These are phyloP conservation scores for Tychaedon coryphoeus DNA, from an alignment of 2,113 vertebrate species.

Conservation along the genomic window DNA sequence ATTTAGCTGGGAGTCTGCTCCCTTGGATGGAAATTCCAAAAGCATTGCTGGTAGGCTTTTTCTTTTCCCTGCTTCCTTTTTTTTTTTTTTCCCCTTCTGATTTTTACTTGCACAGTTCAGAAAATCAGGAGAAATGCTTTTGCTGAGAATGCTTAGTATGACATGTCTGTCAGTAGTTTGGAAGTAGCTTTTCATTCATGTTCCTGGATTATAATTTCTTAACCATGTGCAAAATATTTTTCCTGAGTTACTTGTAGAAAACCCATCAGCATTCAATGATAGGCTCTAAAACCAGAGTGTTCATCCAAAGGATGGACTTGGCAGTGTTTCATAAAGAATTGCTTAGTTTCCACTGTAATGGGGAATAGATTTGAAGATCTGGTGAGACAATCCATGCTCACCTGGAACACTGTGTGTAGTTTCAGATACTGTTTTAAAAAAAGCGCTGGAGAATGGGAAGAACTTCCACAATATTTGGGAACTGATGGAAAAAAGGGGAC, in stretches of 20 bases:
- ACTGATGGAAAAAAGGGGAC: background rate
- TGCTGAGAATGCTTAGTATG: background rate
- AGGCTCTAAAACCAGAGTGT: background rate
- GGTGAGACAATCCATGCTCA: background rate
- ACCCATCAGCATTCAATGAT: background rate
- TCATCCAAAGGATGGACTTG: background rate
- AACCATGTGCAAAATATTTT: background rate
- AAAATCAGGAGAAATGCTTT: background rate
- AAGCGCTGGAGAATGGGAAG: background rate
- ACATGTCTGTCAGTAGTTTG: background rate
- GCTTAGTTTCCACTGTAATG: background rate
- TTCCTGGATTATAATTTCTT: background rate
- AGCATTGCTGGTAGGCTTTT: background rate
- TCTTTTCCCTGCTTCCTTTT: too few species aligned
- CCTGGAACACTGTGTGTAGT: background rate
- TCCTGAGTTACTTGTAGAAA: background rate
- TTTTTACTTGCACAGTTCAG: background rate
- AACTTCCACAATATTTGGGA: background rate
- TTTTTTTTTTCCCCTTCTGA: background rate
- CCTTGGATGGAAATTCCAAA: background rate
- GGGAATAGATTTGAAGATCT: background rate
- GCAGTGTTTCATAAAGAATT: background rate
- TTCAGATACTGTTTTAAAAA: background rate
- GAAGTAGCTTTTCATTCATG: background rate
- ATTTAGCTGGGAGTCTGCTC: background rate